Base-by-base conservation (phyloP, 2,113 vertebrate species). In the Taxidea taxus region DNA sequence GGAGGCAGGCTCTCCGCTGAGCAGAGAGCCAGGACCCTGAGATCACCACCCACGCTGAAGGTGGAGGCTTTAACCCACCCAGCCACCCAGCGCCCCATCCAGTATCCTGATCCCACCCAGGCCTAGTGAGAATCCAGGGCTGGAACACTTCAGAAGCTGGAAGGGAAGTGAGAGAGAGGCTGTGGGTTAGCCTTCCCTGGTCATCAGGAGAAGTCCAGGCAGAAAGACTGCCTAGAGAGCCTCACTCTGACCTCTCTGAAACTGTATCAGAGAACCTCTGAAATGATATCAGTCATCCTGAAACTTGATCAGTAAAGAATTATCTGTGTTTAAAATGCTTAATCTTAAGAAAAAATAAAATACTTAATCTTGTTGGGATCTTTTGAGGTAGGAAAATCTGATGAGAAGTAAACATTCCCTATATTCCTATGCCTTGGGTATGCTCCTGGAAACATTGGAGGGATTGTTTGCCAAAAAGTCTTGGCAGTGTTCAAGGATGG, bases 371-470 rank as follows among this genome's bases (percentile, higher is more conserved):
- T 44, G 15, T 49, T 88, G 21, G 44, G 20, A 54, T 90, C 58
- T 94, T 88, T 96, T 78, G 86, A 70, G 14, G 95, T 72, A 95
- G 81, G 88, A 74, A 47, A 97, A 90, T 93, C 93, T 77, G 91
- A 96, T 97, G 88, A 97, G 96, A 98, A 97, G 96, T 74, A 98
- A 97, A 96, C 97, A 97, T 93, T 93, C 75, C 94, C 93, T 90
- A 44, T 95, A 96, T 98, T 98, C 97, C 89, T 96, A 91, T 97
- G 96, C 97, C 95, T 91, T 96, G 97, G 97, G 95, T 97, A 87
- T 98, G 97, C 97, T 98, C 98, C 97, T 98, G 98, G 97, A 98
- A 98, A 98, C 81, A 75, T 9, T 83, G 80, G 94, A 93, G 27
- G 34, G 80, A 80, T 42, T 86, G 66, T 84, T 97, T 97, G 98